Conservation (phyloP, 2,888 invertebrate genomes). For the Willowsia nigromaculata region DNA sequence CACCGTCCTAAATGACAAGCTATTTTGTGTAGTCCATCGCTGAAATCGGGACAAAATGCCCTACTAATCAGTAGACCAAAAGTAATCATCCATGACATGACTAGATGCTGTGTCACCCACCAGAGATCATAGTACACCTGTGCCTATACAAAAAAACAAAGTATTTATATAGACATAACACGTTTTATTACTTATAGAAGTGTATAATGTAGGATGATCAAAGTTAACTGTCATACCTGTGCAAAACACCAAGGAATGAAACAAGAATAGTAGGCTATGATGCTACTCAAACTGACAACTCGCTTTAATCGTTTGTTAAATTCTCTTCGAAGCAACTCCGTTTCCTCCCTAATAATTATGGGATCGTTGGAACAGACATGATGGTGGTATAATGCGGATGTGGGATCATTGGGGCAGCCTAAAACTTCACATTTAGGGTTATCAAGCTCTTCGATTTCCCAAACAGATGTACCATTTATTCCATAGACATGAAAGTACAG, state of each 20-base stretch:
- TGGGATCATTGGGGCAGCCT: constrained; percentile 35
- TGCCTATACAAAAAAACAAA: constrained; percentile 80
- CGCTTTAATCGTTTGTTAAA: constrained; percentile 94
- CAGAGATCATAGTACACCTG: constrained; percentile 88
- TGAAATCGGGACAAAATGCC: constrained; percentile 78
- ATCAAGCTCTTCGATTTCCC: constrained; percentile 76
- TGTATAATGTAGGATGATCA: no score
- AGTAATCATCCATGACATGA: constrained; percentile 91
- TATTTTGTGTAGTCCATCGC: constrained; percentile 94
- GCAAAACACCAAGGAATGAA: constrained; percentile 95
- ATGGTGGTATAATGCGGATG: constrained; percentile 60
- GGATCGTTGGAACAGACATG: constrained; percentile 76
- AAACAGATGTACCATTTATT: constrained; percentile 66
- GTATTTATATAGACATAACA: no score
- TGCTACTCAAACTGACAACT: constrained; percentile 90
- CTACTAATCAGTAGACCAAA: constrained; percentile 88
- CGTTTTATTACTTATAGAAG: no score
- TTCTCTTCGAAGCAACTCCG: constrained; percentile 90
- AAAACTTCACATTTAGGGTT: constrained; percentile 56
- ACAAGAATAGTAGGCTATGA: constrained; percentile 93
- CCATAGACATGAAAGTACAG: constrained; percentile 76
- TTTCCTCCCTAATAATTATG: constrained; percentile 84
- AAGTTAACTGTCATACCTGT: constrained; percentile 84
- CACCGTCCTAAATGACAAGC: constrained; percentile 93
- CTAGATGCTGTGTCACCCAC: constrained; percentile 91